phyloP scores from a whole-genome alignment of 2,113 vertebrate genomes.

The Oncorhynchus masou region DNA sequence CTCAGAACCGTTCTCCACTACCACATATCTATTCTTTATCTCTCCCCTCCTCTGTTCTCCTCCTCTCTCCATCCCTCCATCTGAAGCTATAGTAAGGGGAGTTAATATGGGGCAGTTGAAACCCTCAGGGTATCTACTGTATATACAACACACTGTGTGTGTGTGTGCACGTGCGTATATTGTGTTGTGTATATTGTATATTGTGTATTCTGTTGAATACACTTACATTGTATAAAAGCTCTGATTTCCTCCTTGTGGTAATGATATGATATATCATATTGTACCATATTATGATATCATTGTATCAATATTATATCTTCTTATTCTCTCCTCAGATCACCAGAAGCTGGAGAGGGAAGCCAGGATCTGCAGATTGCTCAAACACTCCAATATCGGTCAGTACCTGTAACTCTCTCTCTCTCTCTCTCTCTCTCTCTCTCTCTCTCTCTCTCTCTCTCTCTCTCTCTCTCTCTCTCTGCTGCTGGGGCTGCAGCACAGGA shows the following conservation, averaged over 20 bases:
- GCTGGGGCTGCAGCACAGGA: not conserved
- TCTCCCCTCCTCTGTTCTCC: not conserved
- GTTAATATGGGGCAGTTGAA: conserved; percentile 33
- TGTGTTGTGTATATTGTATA: no score
- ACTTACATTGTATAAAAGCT: not conserved
- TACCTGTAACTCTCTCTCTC: not conserved
- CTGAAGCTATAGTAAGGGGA: not conserved
- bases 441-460: no score
- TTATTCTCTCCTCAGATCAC: conserved; percentile 76
- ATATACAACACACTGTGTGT: conserved; percentile 3
- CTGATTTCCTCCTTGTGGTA: not conserved
- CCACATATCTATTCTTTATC: not conserved
- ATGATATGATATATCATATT: not conserved
- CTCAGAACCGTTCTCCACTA: no score
- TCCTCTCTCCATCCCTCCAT: not conserved
- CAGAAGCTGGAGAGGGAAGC: conserved; percentile 97
- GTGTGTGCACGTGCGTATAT: not conserved
- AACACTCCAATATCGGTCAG: conserved; percentile 96
- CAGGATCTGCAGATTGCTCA: conserved; percentile 91
- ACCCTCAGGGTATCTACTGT: conserved; percentile 9
- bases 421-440: no score
- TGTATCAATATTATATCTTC: not conserved
- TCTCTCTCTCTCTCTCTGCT: no score
- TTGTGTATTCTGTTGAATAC: not conserved
- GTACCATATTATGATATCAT: not conserved